Evolutionary conservation across 2,797 vertebrate genomes (phyloP).

Genomic region (Epinephelus malabaricus): DNA sequence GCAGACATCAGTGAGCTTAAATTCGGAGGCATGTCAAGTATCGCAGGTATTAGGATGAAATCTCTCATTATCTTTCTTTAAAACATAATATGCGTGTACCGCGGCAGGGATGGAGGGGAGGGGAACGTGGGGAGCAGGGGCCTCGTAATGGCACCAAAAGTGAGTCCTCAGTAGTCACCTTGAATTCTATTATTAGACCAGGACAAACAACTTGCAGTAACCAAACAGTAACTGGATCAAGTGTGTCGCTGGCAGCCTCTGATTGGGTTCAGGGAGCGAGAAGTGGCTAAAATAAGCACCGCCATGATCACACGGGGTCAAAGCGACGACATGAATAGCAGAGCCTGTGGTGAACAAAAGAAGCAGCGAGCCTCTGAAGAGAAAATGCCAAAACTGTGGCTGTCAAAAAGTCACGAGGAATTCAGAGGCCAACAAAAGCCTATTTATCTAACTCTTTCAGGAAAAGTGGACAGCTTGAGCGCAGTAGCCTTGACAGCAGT

Average conservation of each 20-base stretch:
- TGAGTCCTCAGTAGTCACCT: slow-evolving; percentile 66
- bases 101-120: slow-evolving; percentile 20
- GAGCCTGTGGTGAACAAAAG: slow-evolving; percentile 30
- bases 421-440: slow-evolving; percentile 64
- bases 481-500: slow-evolving; percentile 71
- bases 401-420: slow-evolving; percentile 68
- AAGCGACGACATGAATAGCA: slow-evolving; percentile 33
- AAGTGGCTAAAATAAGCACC: slow-evolving; percentile 51
- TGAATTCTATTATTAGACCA: slow-evolving; percentile 66
- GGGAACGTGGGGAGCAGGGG: slow-evolving; percentile 17
- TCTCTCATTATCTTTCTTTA: slow-evolving; percentile 85
- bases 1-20: slow-evolving; percentile 82
- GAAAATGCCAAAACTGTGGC: slow-evolving; percentile 57
- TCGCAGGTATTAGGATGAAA: slow-evolving; percentile 78
- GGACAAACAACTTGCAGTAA: slow-evolving; percentile 33
- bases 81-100: slow-evolving; percentile 76
- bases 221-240: slow-evolving; percentile 55
- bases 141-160: slow-evolving; percentile 60
- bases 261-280: slow-evolving; percentile 35
- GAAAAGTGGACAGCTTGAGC: slow-evolving; percentile 70
- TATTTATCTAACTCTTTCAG: slow-evolving; percentile 73
- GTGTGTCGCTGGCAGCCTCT: slow-evolving; percentile 21
- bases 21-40: slow-evolving; percentile 84
- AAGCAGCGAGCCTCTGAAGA: slow-evolving; percentile 47
- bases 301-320: slow-evolving; percentile 56